Evolutionary conservation across 2,888 invertebrate genomes (phyloP), one percentile per base, ranked within the genome.

Genomic region (Dendrolimus pini): DNA sequence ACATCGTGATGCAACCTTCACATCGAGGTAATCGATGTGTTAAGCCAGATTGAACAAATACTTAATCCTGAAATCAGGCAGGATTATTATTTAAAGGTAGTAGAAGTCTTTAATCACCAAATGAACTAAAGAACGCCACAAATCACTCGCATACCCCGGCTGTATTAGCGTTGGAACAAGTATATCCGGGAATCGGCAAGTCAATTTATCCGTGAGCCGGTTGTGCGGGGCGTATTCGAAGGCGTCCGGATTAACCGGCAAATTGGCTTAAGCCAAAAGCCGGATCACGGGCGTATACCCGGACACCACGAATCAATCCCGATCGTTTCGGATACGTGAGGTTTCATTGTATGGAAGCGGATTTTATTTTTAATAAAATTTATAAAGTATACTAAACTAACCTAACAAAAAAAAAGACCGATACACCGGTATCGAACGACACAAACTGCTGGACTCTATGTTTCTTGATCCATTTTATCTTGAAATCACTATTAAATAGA

Each of bases 171-270:
- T 47, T 12, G 47, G 47, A 47, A 47, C 47, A 47, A 47, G 47
- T 47, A 47, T 47, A 47, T 47, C 47, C 47, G 47, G 47, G 47
- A 47, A 47, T 12, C 14, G 55, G 55, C 66, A 68, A 69, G 72
- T 70, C 65, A 67, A 71, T 67, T 60, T 58, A 61, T 65, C 65
- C 64, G 61, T 47, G 47, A 47, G 47, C 47, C 61, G 60, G 62
- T 57, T 59, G 61, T 58, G 59, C 56, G 57, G 54, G 61, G 63
- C 56, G 60, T 59, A 56, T 47, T 62, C 64, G 68, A 70, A 80
- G 78, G 84, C 82, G 84, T 77, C 63, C 66, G 86, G 89, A 87
- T 89, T 87, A 88, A 68, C 76, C 78, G 76, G 75, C 71, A 82
- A 86, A 89, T 88, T 87, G 85, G 85, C 83, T 85, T 74, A 82